Percentiles rank a stretch among this genome's conserved stretches.
Evolutionary conservation across 2,797 vertebrate species (phyloP).

Genomic region (Falco berigora): DNA sequence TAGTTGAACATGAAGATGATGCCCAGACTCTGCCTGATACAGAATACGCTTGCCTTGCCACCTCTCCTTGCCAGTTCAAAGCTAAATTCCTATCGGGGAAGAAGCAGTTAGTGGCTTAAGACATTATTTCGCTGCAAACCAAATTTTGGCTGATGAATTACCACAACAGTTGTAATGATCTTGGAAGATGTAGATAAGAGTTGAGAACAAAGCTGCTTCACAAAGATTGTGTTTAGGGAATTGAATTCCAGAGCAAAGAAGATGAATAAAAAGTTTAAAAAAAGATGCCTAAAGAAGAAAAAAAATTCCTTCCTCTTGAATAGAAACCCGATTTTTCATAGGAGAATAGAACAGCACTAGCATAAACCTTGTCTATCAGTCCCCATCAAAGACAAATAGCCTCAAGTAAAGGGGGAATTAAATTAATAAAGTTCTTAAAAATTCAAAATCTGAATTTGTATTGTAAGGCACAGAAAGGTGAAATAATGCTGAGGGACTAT

Average conservation of each 20-base stretch:
- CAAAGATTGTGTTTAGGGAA: not conserved
- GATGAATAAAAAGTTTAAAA: not conserved
- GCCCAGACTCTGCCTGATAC: not conserved
- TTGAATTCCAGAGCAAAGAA: not conserved
- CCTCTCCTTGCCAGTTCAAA: not conserved
- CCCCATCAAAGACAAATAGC: not conserved
- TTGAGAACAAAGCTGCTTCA: not conserved
- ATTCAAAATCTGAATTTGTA: not conserved
- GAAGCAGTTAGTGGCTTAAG: not conserved
- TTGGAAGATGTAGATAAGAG: not conserved
- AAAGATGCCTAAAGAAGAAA: not conserved
- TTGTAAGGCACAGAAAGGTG: not conserved
- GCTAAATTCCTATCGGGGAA: not conserved
- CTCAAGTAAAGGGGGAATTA: not conserved
- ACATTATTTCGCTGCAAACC: not conserved
- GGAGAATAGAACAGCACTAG: not conserved
- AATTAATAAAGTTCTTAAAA: not conserved
- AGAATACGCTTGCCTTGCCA: not conserved
- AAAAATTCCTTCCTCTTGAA: not conserved
- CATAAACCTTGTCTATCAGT: not conserved
- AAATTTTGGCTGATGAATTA: not conserved
- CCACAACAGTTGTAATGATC: not conserved
- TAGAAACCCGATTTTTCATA: not conserved
- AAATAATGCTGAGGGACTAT: not conserved
- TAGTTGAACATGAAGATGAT: conserved; percentile 15